Evolutionary conservation across 2,888 invertebrate genomes (phyloP).

Genomic region (Dione juno): DNA sequence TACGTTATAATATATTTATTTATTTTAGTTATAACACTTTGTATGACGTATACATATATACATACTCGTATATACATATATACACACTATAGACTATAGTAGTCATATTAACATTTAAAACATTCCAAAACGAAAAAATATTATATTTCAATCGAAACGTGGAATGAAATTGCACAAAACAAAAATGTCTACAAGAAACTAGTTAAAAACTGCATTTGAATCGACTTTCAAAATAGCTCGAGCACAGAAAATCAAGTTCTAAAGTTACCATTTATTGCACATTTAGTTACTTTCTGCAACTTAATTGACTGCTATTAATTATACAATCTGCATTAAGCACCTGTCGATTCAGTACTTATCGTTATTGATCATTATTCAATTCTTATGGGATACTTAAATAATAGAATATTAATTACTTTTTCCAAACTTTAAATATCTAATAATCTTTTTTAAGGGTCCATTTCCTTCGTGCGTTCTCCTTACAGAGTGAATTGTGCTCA

Average conservation of each 20-base stretch:
- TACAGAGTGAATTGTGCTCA: no score
- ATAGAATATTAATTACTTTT: no score
- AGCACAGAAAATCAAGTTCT: conserved; percentile 51
- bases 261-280: conserved; percentile 48
- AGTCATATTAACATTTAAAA: background rate
- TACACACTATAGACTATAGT: background rate
- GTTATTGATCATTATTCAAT: background rate
- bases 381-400: background rate
- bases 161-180: conserved; percentile 32
- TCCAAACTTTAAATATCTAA: no score
- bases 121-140: no score
- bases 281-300: conserved; percentile 42
- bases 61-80: no score
- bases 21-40: background rate
- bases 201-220: conserved; percentile 58
- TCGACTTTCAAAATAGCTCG: conserved; percentile 66
- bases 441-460: no score
- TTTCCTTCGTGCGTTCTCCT: no score
- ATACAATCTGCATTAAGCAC: conserved; percentile 8
- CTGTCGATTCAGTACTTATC: background rate
- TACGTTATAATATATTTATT: no score
- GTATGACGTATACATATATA: background rate
- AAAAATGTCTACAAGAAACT: conserved; percentile 38
- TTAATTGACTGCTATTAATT: conserved; percentile 10
- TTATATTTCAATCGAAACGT: conserved; percentile 15